Evolutionary conservation across 2,113 vertebrate species (phyloP).

Genomic region (Lutjanus erythropterus): DNA sequence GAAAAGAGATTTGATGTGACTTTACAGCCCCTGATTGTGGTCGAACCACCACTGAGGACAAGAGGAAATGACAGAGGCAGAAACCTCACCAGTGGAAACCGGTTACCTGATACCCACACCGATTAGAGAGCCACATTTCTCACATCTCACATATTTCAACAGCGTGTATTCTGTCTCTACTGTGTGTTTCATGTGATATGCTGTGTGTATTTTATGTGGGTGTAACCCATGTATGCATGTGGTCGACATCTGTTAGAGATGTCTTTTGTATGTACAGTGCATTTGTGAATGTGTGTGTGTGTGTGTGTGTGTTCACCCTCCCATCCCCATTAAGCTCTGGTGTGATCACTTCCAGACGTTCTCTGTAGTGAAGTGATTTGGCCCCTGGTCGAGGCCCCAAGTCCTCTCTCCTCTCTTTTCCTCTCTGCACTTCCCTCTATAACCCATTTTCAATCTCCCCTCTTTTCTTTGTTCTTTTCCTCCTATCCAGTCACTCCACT

Average conservation of each 20-base stretch:
- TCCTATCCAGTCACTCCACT: neutral
- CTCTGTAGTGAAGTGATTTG: constrained; percentile 48
- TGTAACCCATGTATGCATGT: constrained; percentile 41
- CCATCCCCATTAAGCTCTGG: constrained; percentile 29
- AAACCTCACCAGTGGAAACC: constrained; percentile 40
- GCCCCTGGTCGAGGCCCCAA: constrained; percentile 53
- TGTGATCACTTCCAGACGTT: constrained; percentile 77
- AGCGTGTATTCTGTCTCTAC: neutral
- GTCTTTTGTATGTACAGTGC: constrained; percentile 46
- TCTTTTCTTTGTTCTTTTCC: constrained; percentile 36
- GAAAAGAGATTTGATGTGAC: constrained; percentile 49
- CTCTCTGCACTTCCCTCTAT: constrained; percentile 6
- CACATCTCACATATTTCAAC: constrained; percentile 14
- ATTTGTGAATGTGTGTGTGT: constrained; percentile 31
- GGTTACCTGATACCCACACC: constrained; percentile 13
- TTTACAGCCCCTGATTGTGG: constrained; percentile 39
- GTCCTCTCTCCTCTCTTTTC: constrained; percentile 37
- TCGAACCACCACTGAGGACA: neutral
- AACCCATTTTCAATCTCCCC: constrained; percentile 27
- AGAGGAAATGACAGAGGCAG: constrained; percentile 13
- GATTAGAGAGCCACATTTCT: constrained; percentile 31
- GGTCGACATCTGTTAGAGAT: constrained; percentile 63
- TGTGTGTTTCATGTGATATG: neutral
- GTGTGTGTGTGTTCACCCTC: constrained; percentile 23
- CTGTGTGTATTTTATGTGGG: constrained; percentile 16